Percentiles rank a stretch among this genome's conserved stretches.
Conservation (phyloP, 2,888 invertebrate species). For the Maniola hyperantus region DNA sequence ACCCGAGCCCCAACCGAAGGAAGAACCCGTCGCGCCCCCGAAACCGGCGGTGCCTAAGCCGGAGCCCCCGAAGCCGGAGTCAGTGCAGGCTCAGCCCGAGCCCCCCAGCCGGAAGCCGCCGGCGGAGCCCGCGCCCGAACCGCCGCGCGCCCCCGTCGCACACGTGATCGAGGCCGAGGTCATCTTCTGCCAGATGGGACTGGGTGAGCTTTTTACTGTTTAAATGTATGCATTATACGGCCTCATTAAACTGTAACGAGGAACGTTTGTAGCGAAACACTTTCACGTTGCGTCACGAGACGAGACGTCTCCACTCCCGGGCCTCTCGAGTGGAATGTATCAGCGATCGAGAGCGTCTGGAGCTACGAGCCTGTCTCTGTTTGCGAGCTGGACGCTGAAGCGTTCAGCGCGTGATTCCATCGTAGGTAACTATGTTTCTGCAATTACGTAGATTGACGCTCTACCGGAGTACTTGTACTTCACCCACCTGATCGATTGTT, state of each 20-base stretch:
- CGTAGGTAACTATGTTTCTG: background rate
- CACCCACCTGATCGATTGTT: background rate
- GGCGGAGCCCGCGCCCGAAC: conserved; percentile 46
- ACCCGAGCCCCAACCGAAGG: conserved; percentile 46
- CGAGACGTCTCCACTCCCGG: background rate
- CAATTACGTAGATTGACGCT: background rate
- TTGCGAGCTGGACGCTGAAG: background rate
- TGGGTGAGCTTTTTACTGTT: conserved; percentile 79
- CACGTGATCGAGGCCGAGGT: conserved; percentile 85
- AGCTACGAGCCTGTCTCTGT: background rate
- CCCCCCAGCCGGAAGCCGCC: conserved; percentile 38
- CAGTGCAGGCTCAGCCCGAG: conserved; percentile 40
- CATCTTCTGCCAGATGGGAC: conserved; percentile 87
- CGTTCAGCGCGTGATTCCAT: background rate
- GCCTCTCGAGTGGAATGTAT: conserved; percentile 1
- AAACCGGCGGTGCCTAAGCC: conserved; percentile 39
- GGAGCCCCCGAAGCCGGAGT: conserved; percentile 50
- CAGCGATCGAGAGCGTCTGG: background rate
- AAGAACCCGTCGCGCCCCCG: conserved; percentile 55
- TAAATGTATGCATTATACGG: conserved; percentile 1
- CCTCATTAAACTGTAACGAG: background rate
- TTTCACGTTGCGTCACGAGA: conserved; percentile 30
- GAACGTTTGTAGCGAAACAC: background rate
- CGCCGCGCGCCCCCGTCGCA: conserved; percentile 61
- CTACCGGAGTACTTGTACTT: background rate